A percentile compares a stretch with the other conserved stretches of the same genome.
Conservation (phyloP, 2,797 vertebrate species). For the Hydrolagus colliei region DNA sequence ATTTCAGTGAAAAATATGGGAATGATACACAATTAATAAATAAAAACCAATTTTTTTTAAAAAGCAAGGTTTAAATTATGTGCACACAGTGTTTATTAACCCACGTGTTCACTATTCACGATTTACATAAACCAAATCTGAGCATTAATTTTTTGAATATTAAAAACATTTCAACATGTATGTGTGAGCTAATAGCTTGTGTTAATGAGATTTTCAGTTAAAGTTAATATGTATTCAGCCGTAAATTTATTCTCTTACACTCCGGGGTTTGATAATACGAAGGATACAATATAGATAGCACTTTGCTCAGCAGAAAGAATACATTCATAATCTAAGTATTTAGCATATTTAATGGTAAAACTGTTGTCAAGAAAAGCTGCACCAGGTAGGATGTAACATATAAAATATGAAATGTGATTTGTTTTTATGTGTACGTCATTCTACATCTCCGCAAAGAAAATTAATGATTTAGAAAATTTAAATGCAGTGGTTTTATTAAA, state of each 20-base stretch:
- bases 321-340: neutral
- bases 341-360: neutral
- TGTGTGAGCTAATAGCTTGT: neutral
- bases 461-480: neutral
- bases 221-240: neutral
- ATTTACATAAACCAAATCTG: neutral
- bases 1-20: neutral
- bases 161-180: neutral
- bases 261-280: neutral
- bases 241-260: neutral
- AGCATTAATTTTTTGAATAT: neutral
- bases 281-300: neutral
- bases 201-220: neutral
- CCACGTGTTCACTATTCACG: neutral
- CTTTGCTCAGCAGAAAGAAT: neutral
- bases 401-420: neutral
- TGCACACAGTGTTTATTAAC: neutral
- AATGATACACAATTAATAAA: neutral
- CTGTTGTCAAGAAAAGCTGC: neutral
- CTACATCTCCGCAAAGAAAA: neutral
- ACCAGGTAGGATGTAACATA: neutral
- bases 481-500: neutral
- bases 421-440: neutral
- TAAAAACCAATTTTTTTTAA: too few species aligned
- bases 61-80: neutral